A percentile compares a stretch with the other conserved stretches of the same genome.
Conservation (phyloP, 2,888 invertebrate genomes). For the Perdita meconis region DNA sequence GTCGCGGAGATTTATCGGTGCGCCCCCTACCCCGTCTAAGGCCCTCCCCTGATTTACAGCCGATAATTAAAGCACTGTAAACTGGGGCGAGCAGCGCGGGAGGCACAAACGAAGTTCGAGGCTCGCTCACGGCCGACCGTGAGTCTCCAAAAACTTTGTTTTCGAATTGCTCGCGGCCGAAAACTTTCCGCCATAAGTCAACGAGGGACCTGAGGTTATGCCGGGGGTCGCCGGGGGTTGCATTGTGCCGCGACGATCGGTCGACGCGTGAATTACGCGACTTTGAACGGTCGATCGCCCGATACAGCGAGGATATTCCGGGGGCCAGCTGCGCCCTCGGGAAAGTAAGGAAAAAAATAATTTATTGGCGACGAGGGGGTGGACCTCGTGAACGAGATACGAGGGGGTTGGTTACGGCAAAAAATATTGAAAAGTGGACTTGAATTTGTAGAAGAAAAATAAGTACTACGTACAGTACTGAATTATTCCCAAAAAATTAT, state of each 20-base stretch:
- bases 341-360: constrained; percentile 35
- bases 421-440: too few species aligned
- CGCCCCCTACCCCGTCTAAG: constrained; percentile 41
- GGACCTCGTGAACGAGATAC: constrained; percentile 14
- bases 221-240: constrained; percentile 45
- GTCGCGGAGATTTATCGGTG: constrained; percentile 78
- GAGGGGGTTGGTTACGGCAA: too few species aligned
- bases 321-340: not conserved
- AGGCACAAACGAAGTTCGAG: constrained; percentile 53
- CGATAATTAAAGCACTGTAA: constrained; percentile 82
- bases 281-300: not conserved
- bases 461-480: too few species aligned
- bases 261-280: constrained; percentile 38
- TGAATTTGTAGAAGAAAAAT: too few species aligned
- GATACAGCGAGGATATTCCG: constrained; percentile 1
- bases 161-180: constrained; percentile 73
- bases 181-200: constrained; percentile 80
- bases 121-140: constrained; percentile 6
- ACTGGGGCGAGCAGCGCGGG: constrained; percentile 52
- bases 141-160: constrained; percentile 76
- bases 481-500: too few species aligned
- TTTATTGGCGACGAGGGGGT: constrained; percentile 44
- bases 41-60: constrained; percentile 77
- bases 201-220: constrained; percentile 47
- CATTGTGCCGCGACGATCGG: constrained; percentile 43